Evolutionary conservation across 2,797 vertebrate genomes (phyloP).

Genomic region (Halcyon smyrnensis): DNA sequence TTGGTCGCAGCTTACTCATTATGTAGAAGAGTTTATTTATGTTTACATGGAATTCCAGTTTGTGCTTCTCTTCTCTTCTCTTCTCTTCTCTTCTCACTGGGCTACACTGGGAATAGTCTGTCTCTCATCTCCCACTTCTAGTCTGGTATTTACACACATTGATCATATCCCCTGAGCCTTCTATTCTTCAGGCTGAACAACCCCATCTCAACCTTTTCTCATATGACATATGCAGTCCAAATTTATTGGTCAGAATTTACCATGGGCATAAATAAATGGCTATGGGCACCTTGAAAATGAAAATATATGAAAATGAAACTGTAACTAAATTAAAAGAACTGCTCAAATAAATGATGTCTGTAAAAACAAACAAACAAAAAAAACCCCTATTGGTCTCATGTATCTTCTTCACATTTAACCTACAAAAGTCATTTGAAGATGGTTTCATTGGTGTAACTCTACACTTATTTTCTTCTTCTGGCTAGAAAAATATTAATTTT

Average conservation of each 20-base stretch:
- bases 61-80: not conserved
- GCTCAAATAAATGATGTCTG: not conserved
- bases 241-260: not conserved
- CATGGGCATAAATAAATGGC: not conserved
- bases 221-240: not conserved
- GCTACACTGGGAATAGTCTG: not conserved
- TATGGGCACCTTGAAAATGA: not conserved
- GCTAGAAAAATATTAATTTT: not conserved
- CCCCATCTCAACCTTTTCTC: not conserved
- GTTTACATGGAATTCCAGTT: not conserved
- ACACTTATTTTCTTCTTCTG: not conserved
- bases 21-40: not conserved
- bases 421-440: not conserved
- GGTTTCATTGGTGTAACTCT: not conserved
- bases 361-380: not conserved
- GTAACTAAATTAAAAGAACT: not conserved
- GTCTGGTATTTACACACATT: not conserved
- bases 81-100: not conserved
- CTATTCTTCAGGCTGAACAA: not conserved
- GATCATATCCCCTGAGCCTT: not conserved
- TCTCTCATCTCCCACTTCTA: not conserved
- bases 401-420: not conserved
- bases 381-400: not conserved
- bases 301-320: not conserved
- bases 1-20: not conserved